Conservation (phyloP, 1,140 invertebrate genomes). For the Drosophila leontia region DNA sequence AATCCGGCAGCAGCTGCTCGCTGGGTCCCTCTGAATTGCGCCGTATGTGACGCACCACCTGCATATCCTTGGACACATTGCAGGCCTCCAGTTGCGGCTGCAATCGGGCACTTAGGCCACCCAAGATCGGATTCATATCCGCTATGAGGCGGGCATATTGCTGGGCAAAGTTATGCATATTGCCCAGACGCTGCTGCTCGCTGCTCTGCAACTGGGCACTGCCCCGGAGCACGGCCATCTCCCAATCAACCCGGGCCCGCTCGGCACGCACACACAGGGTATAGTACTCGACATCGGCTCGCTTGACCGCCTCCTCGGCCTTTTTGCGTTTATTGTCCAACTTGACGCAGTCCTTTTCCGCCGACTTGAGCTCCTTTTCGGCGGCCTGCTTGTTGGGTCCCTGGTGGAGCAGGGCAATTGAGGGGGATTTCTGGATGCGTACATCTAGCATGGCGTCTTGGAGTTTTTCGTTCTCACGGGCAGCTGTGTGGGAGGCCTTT, state of each 20-base stretch:
- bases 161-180: slow-evolving; percentile 91
- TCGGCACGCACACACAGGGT: slow-evolving; percentile 95
- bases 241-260: slow-evolving; percentile 95
- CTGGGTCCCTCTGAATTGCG: slow-evolving; percentile 86
- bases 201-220: slow-evolving; percentile 91
- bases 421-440: slow-evolving; percentile 85
- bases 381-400: slow-evolving; percentile 78
- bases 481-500: slow-evolving; percentile 92
- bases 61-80: slow-evolving; percentile 83
- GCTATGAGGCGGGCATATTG: slow-evolving; percentile 92
- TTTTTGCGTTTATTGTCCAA: slow-evolving; percentile 95
- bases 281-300: slow-evolving; percentile 97
- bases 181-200: slow-evolving; percentile 94
- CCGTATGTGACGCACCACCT: slow-evolving; percentile 80
- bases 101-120: slow-evolving; percentile 84
- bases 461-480: slow-evolving; percentile 94
- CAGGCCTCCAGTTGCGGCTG: slow-evolving; percentile 79
- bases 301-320: slow-evolving; percentile 94
- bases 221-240: slow-evolving; percentile 93
- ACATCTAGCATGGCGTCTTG: slow-evolving; percentile 89
- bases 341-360: slow-evolving; percentile 88
- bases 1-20: slow-evolving; percentile 95
- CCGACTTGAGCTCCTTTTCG: slow-evolving; percentile 84
- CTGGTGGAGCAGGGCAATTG: slow-evolving; percentile 85
- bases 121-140: slow-evolving; percentile 90